phyloP scores from a whole-genome alignment of 2,113 vertebrate species.

The Otus sunia region DNA sequence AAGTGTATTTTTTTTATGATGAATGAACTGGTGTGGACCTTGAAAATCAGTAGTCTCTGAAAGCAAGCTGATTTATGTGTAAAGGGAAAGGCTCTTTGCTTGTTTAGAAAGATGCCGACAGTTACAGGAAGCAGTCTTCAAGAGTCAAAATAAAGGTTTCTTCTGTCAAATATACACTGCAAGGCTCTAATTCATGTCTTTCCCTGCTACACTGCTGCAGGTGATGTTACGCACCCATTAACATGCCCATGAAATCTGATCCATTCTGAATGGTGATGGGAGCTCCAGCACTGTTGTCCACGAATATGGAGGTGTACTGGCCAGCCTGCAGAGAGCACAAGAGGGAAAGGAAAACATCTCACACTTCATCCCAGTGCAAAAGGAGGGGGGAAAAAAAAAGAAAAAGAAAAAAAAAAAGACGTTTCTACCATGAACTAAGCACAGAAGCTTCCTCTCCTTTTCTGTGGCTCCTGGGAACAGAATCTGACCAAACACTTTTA shows the following conservation, averaged over 20 bases:
- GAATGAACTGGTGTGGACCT: not conserved
- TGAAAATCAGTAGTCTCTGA: not conserved
- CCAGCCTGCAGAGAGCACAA: constrained; percentile 75
- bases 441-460: not conserved
- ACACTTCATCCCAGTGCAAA: not conserved
- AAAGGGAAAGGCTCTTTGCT: not conserved
- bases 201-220: not conserved
- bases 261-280: constrained; percentile 87
- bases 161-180: not conserved
- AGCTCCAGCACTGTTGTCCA: constrained; percentile 88
- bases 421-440: not conserved
- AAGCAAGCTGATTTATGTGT: not conserved
- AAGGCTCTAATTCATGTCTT: not conserved
- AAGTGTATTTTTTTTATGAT: not conserved
- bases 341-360: not conserved
- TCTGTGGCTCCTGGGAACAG: not conserved
- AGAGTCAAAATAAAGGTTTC: not conserved
- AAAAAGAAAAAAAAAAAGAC: not conserved
- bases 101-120: not conserved
- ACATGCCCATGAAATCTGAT: constrained; percentile 91
- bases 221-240: constrained; percentile 80
- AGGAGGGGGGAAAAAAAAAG: fast-evolving
- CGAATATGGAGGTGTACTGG: constrained; percentile 93
- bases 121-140: not conserved
- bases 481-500: not conserved